Percentiles rank a stretch among this genome's conserved stretches.
Evolutionary conservation across 2,888 invertebrate species (phyloP).

Genomic region (Nomada hirtipes): DNA sequence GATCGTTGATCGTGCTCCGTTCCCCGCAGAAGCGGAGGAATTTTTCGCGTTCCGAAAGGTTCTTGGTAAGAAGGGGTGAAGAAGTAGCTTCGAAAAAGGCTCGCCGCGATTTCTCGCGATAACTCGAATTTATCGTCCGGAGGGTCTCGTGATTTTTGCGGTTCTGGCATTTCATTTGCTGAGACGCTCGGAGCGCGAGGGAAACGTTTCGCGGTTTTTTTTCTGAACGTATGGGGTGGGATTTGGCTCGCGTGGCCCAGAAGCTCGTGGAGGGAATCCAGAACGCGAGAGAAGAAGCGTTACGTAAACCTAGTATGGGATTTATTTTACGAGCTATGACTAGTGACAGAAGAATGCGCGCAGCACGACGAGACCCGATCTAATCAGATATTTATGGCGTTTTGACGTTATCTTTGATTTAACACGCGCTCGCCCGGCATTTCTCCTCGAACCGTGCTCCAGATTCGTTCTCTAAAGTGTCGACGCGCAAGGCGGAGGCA

Average conservation of each 20-base stretch:
- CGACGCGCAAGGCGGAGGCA: not conserved
- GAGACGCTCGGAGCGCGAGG: not conserved
- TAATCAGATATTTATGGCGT: constrained; percentile 28
- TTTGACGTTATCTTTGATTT: constrained; percentile 30
- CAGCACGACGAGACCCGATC: constrained; percentile 8
- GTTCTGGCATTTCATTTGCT: constrained; percentile 28
- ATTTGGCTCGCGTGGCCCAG: not conserved
- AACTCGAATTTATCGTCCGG: constrained; percentile 52
- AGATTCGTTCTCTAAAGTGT: constrained; percentile 11
- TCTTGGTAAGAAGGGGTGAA: not conserved
- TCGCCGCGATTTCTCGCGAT: constrained; percentile 49
- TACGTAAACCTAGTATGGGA: not conserved
- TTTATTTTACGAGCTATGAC: constrained; percentile 16
- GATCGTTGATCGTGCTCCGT: not conserved
- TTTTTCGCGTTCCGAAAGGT: constrained; percentile 22
- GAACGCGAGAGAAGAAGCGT: not conserved
- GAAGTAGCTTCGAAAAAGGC: constrained; percentile 7
- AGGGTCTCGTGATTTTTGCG: constrained; percentile 9
- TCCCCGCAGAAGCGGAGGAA: not conserved
- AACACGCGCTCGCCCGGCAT: not conserved
- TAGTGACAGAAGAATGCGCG: constrained; percentile 20
- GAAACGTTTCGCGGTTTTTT: not conserved
- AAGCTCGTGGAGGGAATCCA: not conserved
- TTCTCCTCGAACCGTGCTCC: not conserved
- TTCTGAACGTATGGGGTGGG: not conserved